Evolutionary conservation across 2,113 vertebrate species (phyloP).

Genomic region (Crotalus helleri): DNA sequence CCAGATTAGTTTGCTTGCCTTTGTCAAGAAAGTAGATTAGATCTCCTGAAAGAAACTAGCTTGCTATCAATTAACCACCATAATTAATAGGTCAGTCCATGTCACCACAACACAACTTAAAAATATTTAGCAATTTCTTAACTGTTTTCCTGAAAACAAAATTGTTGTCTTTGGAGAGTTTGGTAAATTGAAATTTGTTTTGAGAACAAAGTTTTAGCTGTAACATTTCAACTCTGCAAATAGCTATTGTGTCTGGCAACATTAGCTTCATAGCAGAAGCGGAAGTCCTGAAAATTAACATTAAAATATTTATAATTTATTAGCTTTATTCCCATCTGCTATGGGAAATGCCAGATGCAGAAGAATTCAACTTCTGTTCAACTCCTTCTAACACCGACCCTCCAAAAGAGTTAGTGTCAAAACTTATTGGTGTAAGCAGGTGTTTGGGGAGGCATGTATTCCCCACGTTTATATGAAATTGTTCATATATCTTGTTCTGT

Average conservation of each 20-base stretch:
- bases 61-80: background rate
- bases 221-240: background rate
- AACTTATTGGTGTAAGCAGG: background rate
- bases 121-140: background rate
- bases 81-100: background rate
- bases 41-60: background rate
- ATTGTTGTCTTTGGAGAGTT: background rate
- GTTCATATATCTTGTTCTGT: background rate
- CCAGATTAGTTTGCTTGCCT: background rate
- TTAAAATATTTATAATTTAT: background rate
- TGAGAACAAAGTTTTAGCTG: background rate
- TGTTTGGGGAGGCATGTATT: background rate
- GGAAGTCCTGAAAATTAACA: background rate
- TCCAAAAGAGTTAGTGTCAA: background rate
- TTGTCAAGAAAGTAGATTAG: background rate
- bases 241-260: background rate
- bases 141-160: background rate
- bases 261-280: background rate
- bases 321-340: background rate
- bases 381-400: no score
- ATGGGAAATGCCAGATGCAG: background rate
- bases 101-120: background rate
- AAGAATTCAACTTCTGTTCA: background rate
- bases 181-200: background rate
- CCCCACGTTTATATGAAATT: background rate